Percentiles rank a stretch among this genome's conserved stretches.
Evolutionary conservation across 2,113 vertebrate species (phyloP).

Genomic region (Bujurquina vittata): DNA sequence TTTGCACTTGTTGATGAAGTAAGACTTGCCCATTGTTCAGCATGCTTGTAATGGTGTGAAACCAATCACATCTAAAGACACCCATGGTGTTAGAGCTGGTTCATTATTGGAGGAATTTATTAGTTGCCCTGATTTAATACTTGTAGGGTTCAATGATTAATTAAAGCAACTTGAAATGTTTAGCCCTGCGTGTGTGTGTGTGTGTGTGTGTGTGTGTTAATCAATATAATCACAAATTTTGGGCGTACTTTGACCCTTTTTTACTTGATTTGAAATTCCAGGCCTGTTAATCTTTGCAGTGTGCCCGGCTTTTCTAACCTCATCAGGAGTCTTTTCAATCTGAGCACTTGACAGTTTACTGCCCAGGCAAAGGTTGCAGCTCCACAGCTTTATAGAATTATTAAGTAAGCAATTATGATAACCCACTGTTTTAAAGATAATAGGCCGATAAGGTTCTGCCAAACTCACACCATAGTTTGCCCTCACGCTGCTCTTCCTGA

Average conservation of each 20-base stretch:
- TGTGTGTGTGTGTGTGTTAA: not conserved
- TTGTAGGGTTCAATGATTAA: not conserved
- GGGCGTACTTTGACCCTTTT: not conserved
- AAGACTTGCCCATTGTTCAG: slow-evolving; percentile 68
- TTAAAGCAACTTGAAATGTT: not conserved
- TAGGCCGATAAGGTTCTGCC: slow-evolving; percentile 81
- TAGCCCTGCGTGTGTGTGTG: not conserved
- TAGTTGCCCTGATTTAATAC: not conserved
- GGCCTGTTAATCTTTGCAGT: slow-evolving; percentile 3
- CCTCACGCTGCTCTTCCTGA: slow-evolving; percentile 53
- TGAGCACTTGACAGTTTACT: slow-evolving; percentile 77
- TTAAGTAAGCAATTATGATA: slow-evolving; percentile 89
- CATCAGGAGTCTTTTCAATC: slow-evolving; percentile 58
- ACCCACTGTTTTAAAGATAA: slow-evolving; percentile 84
- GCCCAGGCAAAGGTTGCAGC: slow-evolving; percentile 73
- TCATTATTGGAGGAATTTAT: slow-evolving; percentile 24
- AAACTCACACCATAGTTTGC: slow-evolving; percentile 64
- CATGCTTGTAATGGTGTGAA: slow-evolving; percentile 35
- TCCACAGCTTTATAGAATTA: slow-evolving; percentile 84
- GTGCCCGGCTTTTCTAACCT: not conserved
- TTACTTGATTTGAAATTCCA: not conserved
- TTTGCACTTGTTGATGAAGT: slow-evolving; percentile 74
- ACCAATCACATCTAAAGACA: slow-evolving; percentile 42
- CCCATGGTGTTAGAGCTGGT: not conserved
- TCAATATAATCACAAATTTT: not conserved